Conservation (phyloP, 1,140 invertebrate species). For the Aculops lycopersici region DNA sequence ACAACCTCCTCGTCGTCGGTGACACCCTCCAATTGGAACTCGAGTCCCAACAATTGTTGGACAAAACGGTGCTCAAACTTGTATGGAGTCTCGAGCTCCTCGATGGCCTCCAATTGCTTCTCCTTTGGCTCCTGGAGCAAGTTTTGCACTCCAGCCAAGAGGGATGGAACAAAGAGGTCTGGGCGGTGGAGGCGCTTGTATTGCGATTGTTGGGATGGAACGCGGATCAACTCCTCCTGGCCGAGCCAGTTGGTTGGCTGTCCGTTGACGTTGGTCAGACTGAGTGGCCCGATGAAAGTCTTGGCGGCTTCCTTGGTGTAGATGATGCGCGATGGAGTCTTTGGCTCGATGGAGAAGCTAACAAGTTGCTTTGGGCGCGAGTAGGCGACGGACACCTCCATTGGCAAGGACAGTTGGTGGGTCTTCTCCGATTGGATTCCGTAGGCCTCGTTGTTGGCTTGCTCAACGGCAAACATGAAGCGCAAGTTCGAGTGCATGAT, state of each 20-base stretch:
- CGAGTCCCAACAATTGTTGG: background rate
- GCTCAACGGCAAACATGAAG: slow-evolving; percentile 6
- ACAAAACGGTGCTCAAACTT: background rate
- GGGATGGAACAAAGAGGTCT: no score
- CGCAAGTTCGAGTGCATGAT: slow-evolving; percentile 1
- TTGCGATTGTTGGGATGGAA: background rate
- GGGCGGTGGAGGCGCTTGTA: no score
- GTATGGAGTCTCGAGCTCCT: background rate
- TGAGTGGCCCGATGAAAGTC: slow-evolving; percentile 6
- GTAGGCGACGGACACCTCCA: slow-evolving; percentile 5
- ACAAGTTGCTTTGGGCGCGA: slow-evolving; percentile 5
- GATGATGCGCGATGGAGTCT: slow-evolving; percentile 1
- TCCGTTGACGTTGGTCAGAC: background rate
- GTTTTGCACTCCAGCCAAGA: no score
- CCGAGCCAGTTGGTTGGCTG: slow-evolving; percentile 3
- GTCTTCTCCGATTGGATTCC: slow-evolving; percentile 5
- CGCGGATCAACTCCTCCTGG: background rate
- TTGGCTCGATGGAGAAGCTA: slow-evolving; percentile 7
- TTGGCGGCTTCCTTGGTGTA: slow-evolving; percentile 7
- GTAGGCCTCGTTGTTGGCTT: slow-evolving; percentile 1
- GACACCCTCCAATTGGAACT: background rate
- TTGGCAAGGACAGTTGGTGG: slow-evolving; percentile 5
- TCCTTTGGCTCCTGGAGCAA: no score
- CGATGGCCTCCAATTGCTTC: no score
- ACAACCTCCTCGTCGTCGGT: background rate